Evolutionary conservation across 2,888 invertebrate genomes (phyloP).

Genomic region (Sinhomidia bicolor): DNA sequence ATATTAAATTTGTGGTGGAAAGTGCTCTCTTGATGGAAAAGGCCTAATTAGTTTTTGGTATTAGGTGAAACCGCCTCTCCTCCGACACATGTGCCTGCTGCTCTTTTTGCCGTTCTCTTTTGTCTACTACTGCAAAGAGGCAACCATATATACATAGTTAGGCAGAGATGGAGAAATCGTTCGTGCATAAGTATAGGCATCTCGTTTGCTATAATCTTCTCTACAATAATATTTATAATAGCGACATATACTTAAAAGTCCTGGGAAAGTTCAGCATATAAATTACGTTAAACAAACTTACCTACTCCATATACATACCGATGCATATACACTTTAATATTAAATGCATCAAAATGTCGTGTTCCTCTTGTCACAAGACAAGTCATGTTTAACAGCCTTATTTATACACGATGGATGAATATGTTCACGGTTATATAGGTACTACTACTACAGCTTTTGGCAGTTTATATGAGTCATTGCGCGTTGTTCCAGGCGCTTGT

Average conservation of each 20-base stretch:
- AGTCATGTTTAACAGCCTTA: background rate
- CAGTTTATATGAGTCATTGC: too few species aligned
- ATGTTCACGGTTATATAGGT: too few species aligned
- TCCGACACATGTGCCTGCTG: background rate
- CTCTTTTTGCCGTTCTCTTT: background rate
- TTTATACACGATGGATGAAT: too few species aligned
- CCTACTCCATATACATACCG: too few species aligned
- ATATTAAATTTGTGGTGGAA: constrained; percentile 74
- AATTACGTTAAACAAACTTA: background rate
- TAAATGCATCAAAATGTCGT: background rate
- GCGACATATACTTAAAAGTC: background rate
- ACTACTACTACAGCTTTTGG: too few species aligned
- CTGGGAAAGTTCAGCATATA: background rate
- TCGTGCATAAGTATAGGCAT: constrained; percentile 45
- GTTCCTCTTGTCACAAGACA: constrained; percentile 2
- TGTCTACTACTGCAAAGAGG: too few species aligned
- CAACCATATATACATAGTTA: background rate
- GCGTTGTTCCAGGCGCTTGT: constrained; percentile 35
- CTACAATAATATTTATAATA: background rate
- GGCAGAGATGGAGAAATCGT: constrained; percentile 47
- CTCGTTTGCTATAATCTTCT: background rate
- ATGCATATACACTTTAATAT: constrained; percentile 1
- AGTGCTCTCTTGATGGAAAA: constrained; percentile 74
- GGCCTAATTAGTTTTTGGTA: constrained; percentile 74
- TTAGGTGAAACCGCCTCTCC: constrained; percentile 68